phyloP scores from a whole-genome alignment of 2,888 invertebrate genomes.

The Crossocerus cetratus region DNA sequence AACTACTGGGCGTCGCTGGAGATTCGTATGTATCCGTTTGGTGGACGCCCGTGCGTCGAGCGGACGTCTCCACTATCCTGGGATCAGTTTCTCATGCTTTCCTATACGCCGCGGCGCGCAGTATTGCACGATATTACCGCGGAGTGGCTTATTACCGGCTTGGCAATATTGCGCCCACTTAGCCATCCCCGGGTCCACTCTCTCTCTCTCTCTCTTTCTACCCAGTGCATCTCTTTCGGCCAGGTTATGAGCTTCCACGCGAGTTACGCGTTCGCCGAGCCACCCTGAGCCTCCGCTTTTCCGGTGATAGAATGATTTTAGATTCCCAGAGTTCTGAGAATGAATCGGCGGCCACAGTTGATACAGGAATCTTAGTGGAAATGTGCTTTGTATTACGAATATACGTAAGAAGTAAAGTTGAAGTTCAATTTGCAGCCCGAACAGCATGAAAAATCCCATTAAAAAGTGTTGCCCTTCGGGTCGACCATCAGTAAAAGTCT shows the following conservation, averaged over 20 bases:
- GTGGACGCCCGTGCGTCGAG: neutral
- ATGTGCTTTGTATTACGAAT: too few relatives aligned
- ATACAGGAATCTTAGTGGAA: too few relatives aligned
- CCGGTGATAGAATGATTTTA: too few relatives aligned
- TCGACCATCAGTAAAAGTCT: too few relatives aligned
- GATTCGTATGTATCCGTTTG: neutral
- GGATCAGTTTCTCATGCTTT: constrained; percentile 8
- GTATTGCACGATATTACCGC: constrained; percentile 25
- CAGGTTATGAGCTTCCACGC: neutral
- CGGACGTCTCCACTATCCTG: neutral
- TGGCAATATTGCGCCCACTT: neutral
- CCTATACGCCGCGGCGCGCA: constrained; percentile 2
- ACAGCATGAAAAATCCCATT: too few relatives aligned
- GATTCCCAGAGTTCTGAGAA: too few relatives aligned
- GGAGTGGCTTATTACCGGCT: constrained; percentile 40
- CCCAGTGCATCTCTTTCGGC: constrained; percentile 5
- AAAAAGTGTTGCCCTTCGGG: too few relatives aligned
- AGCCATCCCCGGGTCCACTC: constrained; percentile 36
- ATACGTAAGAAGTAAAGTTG: too few relatives aligned
- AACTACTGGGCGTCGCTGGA: too few relatives aligned
- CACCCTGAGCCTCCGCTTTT: too few relatives aligned
- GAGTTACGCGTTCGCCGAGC: neutral
- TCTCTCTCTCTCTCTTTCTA: constrained; percentile 7
- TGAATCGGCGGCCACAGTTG: too few relatives aligned
- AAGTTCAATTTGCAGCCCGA: too few relatives aligned